Percentiles rank a stretch among this genome's conserved stretches.
Evolutionary conservation across 2,797 vertebrate genomes (phyloP).

Genomic region (Schizopygopsis pylzovi): DNA sequence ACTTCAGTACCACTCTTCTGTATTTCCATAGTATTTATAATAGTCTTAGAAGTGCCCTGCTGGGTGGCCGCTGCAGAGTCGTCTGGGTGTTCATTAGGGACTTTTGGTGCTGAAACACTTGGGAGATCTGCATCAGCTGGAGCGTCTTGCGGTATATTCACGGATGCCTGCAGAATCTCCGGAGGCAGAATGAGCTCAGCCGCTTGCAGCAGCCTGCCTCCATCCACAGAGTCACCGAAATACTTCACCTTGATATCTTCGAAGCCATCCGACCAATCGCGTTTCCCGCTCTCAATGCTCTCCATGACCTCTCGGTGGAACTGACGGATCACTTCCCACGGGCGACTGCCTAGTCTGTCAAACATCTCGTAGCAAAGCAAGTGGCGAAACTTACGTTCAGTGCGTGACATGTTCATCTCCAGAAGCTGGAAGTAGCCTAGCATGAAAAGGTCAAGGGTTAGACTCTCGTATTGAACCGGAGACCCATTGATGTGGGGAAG

Average conservation of each 20-base stretch:
- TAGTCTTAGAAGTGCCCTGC: not conserved
- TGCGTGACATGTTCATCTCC: constrained; percentile 92
- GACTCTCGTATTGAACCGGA: constrained; percentile 84
- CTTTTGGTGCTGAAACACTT: constrained; percentile 53
- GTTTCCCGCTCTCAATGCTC: constrained; percentile 84
- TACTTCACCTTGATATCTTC: constrained; percentile 89
- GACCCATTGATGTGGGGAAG: constrained; percentile 86
- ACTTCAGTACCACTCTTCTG: constrained; percentile 49
- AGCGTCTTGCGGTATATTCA: constrained; percentile 20
- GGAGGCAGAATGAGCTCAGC: constrained; percentile 71
- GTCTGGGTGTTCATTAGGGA: constrained; percentile 38
- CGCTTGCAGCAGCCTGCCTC: constrained; percentile 69
- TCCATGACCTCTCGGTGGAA: constrained; percentile 92
- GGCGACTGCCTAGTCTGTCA: constrained; percentile 89
- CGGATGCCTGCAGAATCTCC: constrained; percentile 59
- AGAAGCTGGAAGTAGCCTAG: constrained; percentile 97
- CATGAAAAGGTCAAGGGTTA: constrained; percentile 97
- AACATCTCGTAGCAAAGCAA: constrained; percentile 99
- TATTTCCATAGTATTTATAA: not conserved
- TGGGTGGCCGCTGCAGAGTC: constrained; percentile 5
- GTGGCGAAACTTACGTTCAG: constrained; percentile 93
- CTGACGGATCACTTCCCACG: constrained; percentile 88
- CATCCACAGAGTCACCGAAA: constrained; percentile 81
- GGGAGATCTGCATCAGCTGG: constrained; percentile 50
- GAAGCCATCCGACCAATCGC: constrained; percentile 89